phyloP scores from a whole-genome alignment of 2,888 invertebrate species.

The Eretmocerus hayati region DNA sequence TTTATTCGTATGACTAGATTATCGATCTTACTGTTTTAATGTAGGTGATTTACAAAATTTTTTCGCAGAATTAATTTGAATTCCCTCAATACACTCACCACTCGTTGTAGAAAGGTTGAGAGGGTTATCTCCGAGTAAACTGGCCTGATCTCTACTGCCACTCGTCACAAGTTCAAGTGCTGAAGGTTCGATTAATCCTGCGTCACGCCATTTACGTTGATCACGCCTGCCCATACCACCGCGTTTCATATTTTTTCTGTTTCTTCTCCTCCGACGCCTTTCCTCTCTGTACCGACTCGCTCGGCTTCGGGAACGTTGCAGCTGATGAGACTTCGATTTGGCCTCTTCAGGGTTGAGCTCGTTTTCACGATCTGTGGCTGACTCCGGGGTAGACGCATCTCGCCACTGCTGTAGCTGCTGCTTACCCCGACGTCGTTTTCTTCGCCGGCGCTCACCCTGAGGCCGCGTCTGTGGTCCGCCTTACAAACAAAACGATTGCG shows the following conservation, averaged over 20 bases:
- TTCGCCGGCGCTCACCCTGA: slow-evolving; percentile 6
- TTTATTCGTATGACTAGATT: too few relatives aligned
- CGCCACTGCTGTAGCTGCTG: not conserved
- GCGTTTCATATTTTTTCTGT: slow-evolving; percentile 5
- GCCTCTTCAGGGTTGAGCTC: not conserved
- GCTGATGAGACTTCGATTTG: slow-evolving; percentile 5
- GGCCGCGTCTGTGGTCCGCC: too few relatives aligned
- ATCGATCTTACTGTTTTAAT: too few relatives aligned
- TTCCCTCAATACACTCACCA: too few relatives aligned
- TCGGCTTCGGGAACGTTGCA: slow-evolving; percentile 12
- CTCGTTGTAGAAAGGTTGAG: slow-evolving; percentile 12
- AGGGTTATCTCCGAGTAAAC: slow-evolving; percentile 10
- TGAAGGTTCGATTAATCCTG: slow-evolving; percentile 4
- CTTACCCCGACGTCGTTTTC: slow-evolving; percentile 8
- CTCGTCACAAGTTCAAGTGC: slow-evolving; percentile 3
- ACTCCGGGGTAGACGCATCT: too few relatives aligned
- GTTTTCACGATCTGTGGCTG: not conserved
- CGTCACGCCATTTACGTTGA: slow-evolving; percentile 14
- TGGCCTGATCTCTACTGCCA: slow-evolving; percentile 2
- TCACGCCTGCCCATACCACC: slow-evolving; percentile 19
- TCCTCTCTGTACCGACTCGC: slow-evolving; percentile 5
- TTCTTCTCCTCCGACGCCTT: slow-evolving; percentile 1
- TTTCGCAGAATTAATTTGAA: too few relatives aligned
- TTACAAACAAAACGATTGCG: not conserved
- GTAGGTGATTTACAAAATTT: too few relatives aligned